Evolutionary conservation across 1,140 invertebrate genomes (phyloP).

Genomic region (Littorina saxatilis): DNA sequence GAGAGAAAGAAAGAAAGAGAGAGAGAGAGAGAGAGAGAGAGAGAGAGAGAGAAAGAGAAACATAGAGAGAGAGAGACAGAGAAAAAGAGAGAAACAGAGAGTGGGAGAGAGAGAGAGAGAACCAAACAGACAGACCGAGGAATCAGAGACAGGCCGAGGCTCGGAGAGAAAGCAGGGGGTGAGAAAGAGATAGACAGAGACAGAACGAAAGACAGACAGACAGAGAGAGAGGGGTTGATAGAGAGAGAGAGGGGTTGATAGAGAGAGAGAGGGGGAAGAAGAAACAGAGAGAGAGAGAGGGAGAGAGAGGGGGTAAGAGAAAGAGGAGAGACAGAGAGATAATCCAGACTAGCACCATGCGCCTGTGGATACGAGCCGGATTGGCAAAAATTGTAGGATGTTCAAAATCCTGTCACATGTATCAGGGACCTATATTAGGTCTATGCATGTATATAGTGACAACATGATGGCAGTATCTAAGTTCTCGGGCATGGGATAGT

Average conservation of each 20-base stretch:
- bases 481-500: too few relatives aligned
- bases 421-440: not conserved
- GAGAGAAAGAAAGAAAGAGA: too few relatives aligned
- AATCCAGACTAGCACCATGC: not conserved
- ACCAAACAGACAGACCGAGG: too few relatives aligned
- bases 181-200: too few relatives aligned
- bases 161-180: too few relatives aligned
- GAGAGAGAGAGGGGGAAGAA: not conserved
- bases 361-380: not conserved
- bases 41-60: conserved; percentile 22
- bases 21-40: conserved; percentile 22
- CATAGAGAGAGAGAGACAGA: too few relatives aligned
- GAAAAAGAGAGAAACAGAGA: too few relatives aligned
- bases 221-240: too few relatives aligned
- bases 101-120: too few relatives aligned
- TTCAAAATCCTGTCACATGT: not conserved
- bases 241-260: too few relatives aligned
- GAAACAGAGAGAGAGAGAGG: not conserved
- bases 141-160: not conserved
- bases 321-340: not conserved
- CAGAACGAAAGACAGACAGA: too few relatives aligned
- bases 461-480: not conserved
- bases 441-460: not conserved
- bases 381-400: not conserved
- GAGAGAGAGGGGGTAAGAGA: not conserved